A percentile compares a stretch with the other conserved stretches of the same genome.
Conservation (phyloP, 2,888 invertebrate genomes). For the Agrotis exclamationis region DNA sequence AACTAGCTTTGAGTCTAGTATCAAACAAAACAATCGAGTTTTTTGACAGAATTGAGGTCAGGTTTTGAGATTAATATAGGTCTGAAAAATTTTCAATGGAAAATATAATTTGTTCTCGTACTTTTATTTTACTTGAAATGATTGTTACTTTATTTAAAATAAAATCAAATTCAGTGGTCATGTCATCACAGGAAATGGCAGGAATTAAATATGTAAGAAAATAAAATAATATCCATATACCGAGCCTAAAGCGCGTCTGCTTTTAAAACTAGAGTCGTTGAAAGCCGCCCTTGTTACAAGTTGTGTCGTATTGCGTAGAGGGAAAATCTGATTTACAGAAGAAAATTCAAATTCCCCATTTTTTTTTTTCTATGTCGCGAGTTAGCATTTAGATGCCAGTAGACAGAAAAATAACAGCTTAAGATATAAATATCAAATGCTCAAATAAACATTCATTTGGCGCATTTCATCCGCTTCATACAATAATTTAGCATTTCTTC, state of each 20-base stretch:
- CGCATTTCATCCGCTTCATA: background rate
- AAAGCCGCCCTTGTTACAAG: slow-evolving; percentile 63
- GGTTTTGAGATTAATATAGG: background rate
- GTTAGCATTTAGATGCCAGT: background rate
- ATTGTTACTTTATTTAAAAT: background rate
- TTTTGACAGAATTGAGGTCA: background rate
- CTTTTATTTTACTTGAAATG: background rate
- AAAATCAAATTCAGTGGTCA: background rate
- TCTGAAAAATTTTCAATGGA: slow-evolving; percentile 8
- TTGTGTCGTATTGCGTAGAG: slow-evolving; percentile 58
- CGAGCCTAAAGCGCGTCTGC: slow-evolving; percentile 31
- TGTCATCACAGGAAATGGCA: background rate
- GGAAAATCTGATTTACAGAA: background rate
- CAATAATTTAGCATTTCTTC: background rate
- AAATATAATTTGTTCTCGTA: background rate
- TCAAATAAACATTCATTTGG: slow-evolving; percentile 20
- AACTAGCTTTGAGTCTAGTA: background rate
- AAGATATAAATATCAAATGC: slow-evolving; percentile 6
- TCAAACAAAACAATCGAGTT: background rate
- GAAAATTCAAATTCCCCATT: background rate
- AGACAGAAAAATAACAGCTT: background rate
- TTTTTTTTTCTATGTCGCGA: slow-evolving; percentile 3
- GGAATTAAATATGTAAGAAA: background rate
- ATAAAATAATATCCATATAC: slow-evolving; percentile 9
- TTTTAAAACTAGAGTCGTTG: slow-evolving; percentile 49